phyloP scores from a whole-genome alignment of 92 coral and sea anemone genomes.

The Ricordea florida region DNA sequence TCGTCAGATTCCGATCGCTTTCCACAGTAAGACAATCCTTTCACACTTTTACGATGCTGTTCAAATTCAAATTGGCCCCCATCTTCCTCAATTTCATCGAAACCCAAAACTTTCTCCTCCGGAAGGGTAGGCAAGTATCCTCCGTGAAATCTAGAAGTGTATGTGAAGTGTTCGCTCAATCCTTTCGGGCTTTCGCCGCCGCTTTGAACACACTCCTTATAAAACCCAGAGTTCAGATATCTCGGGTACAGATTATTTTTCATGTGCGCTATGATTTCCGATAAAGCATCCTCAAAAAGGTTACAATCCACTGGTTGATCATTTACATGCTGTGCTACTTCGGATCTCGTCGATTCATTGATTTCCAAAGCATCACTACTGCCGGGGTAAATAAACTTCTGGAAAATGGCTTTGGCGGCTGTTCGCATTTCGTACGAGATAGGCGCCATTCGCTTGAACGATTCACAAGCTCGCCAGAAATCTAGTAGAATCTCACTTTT shows the following conservation, averaged over 20 bases:
- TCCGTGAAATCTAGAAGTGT: slow-evolving; percentile 65
- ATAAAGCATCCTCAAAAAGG: slow-evolving; percentile 85
- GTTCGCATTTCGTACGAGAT: slow-evolving; percentile 77
- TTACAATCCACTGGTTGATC: slow-evolving; percentile 72
- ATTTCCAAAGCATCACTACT: slow-evolving; percentile 64
- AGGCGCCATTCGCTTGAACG: slow-evolving; percentile 87
- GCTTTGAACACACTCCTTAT: slow-evolving; percentile 66
- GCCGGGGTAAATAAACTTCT: slow-evolving; percentile 75
- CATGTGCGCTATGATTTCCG: slow-evolving; percentile 76
- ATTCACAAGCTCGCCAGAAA: slow-evolving; percentile 88
- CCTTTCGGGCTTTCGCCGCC: slow-evolving; percentile 61
- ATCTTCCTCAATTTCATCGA: slow-evolving; percentile 85
- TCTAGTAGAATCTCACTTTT: slow-evolving; percentile 83
- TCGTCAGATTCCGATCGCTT: slow-evolving; percentile 70
- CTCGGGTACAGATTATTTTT: slow-evolving; percentile 75
- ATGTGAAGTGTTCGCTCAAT: slow-evolving; percentile 49
- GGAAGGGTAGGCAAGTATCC: slow-evolving; percentile 90
- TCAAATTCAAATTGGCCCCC: slow-evolving; percentile 71
- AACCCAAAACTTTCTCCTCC: slow-evolving; percentile 94
- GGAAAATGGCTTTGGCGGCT: slow-evolving; percentile 84
- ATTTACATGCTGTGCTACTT: slow-evolving; percentile 84
- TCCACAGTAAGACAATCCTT: slow-evolving; percentile 48
- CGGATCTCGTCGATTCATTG: slow-evolving; percentile 65
- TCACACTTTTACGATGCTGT: slow-evolving; percentile 64
- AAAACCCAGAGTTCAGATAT: slow-evolving; percentile 73